phyloP scores from a whole-genome alignment of 2,888 invertebrate genomes.

The Temnothorax ravouxi region DNA sequence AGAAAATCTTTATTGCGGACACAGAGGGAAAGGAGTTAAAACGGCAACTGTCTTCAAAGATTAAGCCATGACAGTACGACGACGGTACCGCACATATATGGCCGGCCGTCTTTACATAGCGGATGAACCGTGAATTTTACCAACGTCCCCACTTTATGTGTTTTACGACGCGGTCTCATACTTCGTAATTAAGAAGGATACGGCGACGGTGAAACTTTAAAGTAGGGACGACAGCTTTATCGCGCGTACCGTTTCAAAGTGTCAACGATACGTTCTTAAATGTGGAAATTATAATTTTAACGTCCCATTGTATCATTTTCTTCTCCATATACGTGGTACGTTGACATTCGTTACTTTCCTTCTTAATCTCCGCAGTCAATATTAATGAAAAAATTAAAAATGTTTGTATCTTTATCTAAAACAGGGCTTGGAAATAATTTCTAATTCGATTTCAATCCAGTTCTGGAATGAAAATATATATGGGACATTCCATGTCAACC shows the following conservation, averaged over 20 bases:
- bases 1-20: slow-evolving; percentile 14
- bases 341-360: neutral
- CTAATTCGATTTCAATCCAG: neutral
- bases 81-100: slow-evolving; percentile 18
- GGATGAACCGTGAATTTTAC: slow-evolving; percentile 46
- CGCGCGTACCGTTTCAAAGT: slow-evolving; percentile 21
- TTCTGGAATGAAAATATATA: neutral
- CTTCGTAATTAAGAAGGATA: slow-evolving; percentile 52
- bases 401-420: neutral
- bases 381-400: neutral
- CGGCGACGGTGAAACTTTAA: slow-evolving; percentile 38
- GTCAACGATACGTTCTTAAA: slow-evolving; percentile 15
- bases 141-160: slow-evolving; percentile 28
- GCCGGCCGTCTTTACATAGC: slow-evolving; percentile 34
- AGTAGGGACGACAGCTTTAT: slow-evolving; percentile 44
- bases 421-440: neutral
- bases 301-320: slow-evolving; percentile 12
- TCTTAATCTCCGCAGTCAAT: neutral
- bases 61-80: slow-evolving; percentile 2
- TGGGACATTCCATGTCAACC: too few relatives aligned
- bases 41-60: slow-evolving; percentile 29
- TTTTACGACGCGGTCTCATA: slow-evolving; percentile 35
- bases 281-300: slow-evolving; percentile 41
- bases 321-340: neutral
- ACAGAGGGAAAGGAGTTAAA: neutral